Evolutionary conservation across 2,888 invertebrate genomes (phyloP).

Genomic region (Cosmia pyralina): DNA sequence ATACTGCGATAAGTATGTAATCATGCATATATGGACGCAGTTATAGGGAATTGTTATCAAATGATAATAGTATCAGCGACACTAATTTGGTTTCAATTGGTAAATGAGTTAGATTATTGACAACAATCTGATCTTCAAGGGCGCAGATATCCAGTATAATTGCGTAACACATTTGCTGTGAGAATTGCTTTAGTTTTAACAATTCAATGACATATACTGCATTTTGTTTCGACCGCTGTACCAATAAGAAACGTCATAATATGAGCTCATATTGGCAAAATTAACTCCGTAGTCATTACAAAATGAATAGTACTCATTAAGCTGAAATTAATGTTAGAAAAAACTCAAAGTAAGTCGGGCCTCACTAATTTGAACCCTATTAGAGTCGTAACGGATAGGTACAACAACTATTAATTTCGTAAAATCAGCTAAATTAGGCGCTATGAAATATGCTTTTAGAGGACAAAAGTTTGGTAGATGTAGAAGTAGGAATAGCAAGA

Average conservation of each 20-base stretch:
- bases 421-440: neutral
- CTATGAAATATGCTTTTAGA: slow-evolving; percentile 13
- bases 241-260: neutral
- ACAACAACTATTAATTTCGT: slow-evolving; percentile 1
- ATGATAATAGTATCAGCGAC: slow-evolving; percentile 20
- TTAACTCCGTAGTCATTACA: no score
- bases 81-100: slow-evolving; percentile 32
- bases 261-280: neutral
- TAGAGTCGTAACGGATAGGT: neutral
- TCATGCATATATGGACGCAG: neutral
- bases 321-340: neutral
- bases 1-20: slow-evolving; percentile 28
- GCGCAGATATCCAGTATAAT: slow-evolving; percentile 11
- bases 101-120: slow-evolving; percentile 29
- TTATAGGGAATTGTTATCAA: slow-evolving; percentile 14
- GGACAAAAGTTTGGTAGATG: slow-evolving; percentile 18
- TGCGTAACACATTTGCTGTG: neutral
- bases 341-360: neutral
- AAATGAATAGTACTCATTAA: neutral
- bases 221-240: neutral
- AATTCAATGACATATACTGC: neutral
- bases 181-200: neutral
- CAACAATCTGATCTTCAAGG: slow-evolving; percentile 37
- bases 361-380: neutral
- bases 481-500: slow-evolving; percentile 23